Base-by-base conservation (phyloP, 2,888 invertebrate species). In the Andricus quercusramuli region DNA sequence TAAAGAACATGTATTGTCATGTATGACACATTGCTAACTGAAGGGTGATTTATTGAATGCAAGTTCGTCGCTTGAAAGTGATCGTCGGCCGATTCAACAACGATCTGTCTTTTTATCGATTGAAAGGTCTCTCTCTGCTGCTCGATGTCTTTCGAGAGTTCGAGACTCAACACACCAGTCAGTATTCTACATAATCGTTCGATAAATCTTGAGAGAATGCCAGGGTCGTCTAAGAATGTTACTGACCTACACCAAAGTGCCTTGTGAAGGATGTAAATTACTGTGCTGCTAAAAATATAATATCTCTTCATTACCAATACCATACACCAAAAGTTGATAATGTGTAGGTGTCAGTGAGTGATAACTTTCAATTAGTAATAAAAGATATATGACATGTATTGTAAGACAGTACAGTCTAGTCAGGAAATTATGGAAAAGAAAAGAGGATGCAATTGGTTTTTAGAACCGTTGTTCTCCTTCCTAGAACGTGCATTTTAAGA, bases 191-290 rank as follows among this genome's bases (percentile, higher is more conserved):
- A 68, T 68, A 68, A 68, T 68, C 68, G 68, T 70, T 44, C 51
- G 78, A 80, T 80, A 80, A 80, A 80, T 80, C 68, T 80, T 47
- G 51, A 66, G 79, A 80, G 78, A 80, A 78, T 80, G 80, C 78
- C 80, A 80, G 47, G 80, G 80, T 78, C 78, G 70, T 70, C 47
- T 70, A 47, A 29, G 29, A 70, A 70, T 44, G 59, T 77, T 77
- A 62, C 77, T 62, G 37, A 77, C 64, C 64, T 77, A 77, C 77
- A 77, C 77, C 41, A 62, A 77, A 77, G 64, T 77, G 64, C 59
- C 59, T 77, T 62, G 59, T 77, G 62, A 64, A 77, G 41, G 59
- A 77, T 62, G 59, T 44, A 77, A 77, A 77, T 41, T 37, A 37
- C 37, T 64, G 22, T 62, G 15, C 41, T 77, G 11, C 15, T 13